Conservation (phyloP, 2,888 invertebrate genomes). For the Ochlodes sylvanus region DNA sequence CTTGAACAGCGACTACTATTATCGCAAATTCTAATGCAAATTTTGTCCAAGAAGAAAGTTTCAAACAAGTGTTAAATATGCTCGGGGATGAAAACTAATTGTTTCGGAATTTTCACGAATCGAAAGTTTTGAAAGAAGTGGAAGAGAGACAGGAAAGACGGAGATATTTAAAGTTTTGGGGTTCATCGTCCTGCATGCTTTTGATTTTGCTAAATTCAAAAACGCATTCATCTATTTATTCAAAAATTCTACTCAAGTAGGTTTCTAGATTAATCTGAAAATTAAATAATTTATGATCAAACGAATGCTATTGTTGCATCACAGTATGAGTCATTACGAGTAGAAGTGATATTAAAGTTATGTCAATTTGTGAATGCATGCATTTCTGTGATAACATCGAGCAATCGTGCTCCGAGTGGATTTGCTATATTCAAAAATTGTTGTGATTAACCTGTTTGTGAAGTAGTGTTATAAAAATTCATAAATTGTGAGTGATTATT, state of each 20-base stretch:
- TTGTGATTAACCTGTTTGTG: slow-evolving; percentile 60
- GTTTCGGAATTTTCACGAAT: slow-evolving; percentile 82
- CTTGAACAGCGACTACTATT: slow-evolving; percentile 79
- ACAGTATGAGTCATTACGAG: slow-evolving; percentile 31
- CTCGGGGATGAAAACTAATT: slow-evolving; percentile 76
- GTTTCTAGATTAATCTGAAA: slow-evolving; percentile 37
- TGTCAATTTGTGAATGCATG: slow-evolving; percentile 69
- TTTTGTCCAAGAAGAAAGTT: slow-evolving; percentile 78
- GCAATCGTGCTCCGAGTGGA: slow-evolving; percentile 64
- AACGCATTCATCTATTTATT: slow-evolving; percentile 62
- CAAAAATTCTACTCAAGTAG: slow-evolving; percentile 36
- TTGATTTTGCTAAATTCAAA: slow-evolving; percentile 60
- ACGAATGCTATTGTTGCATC: slow-evolving; percentile 33
- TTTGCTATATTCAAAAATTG: slow-evolving; percentile 40
- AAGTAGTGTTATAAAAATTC: slow-evolving; percentile 59
- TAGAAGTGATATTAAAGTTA: slow-evolving; percentile 43
- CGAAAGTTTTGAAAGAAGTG: slow-evolving; percentile 66
- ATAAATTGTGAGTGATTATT: slow-evolving; percentile 57
- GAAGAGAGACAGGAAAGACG: slow-evolving; percentile 55
- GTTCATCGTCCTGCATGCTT: slow-evolving; percentile 72
- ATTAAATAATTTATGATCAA: slow-evolving; percentile 29
- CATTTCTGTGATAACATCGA: slow-evolving; percentile 67
- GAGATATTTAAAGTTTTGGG: slow-evolving; percentile 56
- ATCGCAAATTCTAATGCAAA: slow-evolving; percentile 82
- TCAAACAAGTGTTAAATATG: slow-evolving; percentile 78